Base-by-base conservation (phyloP, 1,140 invertebrate species). In the Drosophila bifasciata region DNA sequence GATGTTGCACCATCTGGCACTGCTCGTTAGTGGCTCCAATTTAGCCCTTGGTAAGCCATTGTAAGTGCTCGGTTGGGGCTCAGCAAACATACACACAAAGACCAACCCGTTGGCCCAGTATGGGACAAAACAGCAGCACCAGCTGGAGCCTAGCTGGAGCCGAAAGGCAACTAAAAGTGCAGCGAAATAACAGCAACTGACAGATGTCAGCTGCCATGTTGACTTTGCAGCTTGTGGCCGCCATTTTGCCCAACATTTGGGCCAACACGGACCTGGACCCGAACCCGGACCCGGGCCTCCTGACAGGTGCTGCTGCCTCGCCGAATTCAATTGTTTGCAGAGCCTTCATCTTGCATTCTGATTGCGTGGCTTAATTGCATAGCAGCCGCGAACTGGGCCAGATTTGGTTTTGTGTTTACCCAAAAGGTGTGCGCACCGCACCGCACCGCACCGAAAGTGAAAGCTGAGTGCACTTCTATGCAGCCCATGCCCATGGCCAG, bases 321-420 rank as follows among this genome's bases (percentile, higher is more conserved):
- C 28, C 46, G 46, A 73, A 74, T 74, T 74, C 71, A 75, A 81
- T 86, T 85, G 83, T 85, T 81, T 77, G 77, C 62, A 44, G 28
- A 76, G 81, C 83, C 81, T 88, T 81, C 83, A 86, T 86, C 83
- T 86, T 86, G 81, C 83, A 86, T 86, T 86, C 83, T 86, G 81
- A 86, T 86, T 86, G 81, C 83, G 83, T 45, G 83, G 83, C 83
- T 88, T 88, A 86, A 86, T 86, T 86, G 81, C 81, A 81, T 46
- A 68, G 63, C 61, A 50, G 71, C 57, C 57, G 50, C 28, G 32
- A 62, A 63, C 45, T 84, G 70, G 52, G 59, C 56, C 77, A 85
- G 77, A 80, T 76, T 84, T 79, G 41, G 28, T 51, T 58, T 45
- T 53, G 48, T 32, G 43, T 49, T 72, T 40, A 32, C 36, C 43